phyloP scores from a whole-genome alignment of 2,113 vertebrate species.

The Piprites chloris region DNA sequence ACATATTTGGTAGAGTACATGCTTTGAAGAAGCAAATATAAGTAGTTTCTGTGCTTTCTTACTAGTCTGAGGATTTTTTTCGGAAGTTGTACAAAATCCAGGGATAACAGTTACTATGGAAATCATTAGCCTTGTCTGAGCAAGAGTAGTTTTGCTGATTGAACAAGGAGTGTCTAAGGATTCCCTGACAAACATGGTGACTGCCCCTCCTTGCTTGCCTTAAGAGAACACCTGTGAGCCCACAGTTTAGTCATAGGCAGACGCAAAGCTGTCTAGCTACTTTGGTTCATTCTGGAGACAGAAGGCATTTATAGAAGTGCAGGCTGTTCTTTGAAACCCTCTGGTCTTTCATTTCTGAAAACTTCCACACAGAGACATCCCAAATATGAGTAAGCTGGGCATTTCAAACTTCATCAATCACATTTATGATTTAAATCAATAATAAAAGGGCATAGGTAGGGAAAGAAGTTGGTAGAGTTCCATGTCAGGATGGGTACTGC shows the following conservation, averaged over 20 bases:
- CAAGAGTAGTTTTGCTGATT: not conserved
- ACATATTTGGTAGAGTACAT: not conserved
- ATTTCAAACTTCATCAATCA: not conserved
- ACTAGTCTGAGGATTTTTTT: not conserved
- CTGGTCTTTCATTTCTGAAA: not conserved
- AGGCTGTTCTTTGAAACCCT: not conserved
- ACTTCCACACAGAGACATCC: not conserved
- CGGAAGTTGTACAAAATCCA: not conserved
- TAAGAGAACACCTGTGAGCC: not conserved
- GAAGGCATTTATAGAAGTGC: not conserved
- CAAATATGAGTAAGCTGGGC: not conserved
- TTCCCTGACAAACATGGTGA: not conserved
- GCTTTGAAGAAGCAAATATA: not conserved
- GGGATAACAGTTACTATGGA: not conserved
- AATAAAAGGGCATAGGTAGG: not conserved
- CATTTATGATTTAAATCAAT: not conserved
- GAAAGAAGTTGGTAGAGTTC: not conserved
- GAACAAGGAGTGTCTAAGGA: not conserved
- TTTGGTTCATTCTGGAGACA: not conserved
- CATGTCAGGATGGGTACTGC: not conserved
- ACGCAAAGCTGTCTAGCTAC: not conserved
- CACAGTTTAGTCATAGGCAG: not conserved
- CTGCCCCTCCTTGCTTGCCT: not conserved
- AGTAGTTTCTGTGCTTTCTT: not conserved
- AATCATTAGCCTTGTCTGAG: not conserved